Base-by-base conservation (phyloP, 2,888 invertebrate genomes). In the Dastarcus helophoroides region DNA sequence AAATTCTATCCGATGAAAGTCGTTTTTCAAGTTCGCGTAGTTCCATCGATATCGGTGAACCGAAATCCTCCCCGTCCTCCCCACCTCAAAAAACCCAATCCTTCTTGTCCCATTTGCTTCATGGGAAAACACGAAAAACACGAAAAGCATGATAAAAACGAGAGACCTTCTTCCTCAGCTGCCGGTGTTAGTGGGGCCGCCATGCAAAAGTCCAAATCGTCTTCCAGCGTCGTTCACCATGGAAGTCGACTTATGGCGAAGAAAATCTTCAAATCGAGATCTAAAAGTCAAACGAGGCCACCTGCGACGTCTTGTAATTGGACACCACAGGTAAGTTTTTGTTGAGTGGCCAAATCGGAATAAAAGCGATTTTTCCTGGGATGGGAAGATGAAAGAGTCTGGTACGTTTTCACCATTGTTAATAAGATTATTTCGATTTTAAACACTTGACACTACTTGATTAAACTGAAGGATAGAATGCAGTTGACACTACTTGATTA, bases 121-220 rank as follows among this genome's bases (percentile, higher is more conserved):
- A 72, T 56, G 71, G 73, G 44, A n/a, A 63, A 67, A 43, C 60
- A 62, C 43, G 54, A 50, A 29, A 47, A 48, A 40, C 42, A 51
- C 29, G 50, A 50, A 40, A 50, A 50, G 46, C 39, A 31, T 32
- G 41, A 44, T 34, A 38, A 35, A 34, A 24, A 15, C 17, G 26
- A 26, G 8, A 37, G 40, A 36, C 25, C 39, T 37, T 43, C 43
- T 45, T 42, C 56, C 41, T 41, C 52, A 45, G 47, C 52, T 37
- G 48, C 47, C 37, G 45, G 52, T 51, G 62, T 71, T 65, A 74
- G 76, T 65, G 63, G 62, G 48, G 58, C 60, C 50, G 74, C 75
- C 59, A 86, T 86, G 86, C 85, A 86, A 73, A 88, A 86, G 68
- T 86, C 85, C 52, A 84, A 86, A 61, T 85, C 85, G 14, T 82